Evolutionary conservation across 2,888 invertebrate species (phyloP).

Genomic region (Amorpha juglandis): DNA sequence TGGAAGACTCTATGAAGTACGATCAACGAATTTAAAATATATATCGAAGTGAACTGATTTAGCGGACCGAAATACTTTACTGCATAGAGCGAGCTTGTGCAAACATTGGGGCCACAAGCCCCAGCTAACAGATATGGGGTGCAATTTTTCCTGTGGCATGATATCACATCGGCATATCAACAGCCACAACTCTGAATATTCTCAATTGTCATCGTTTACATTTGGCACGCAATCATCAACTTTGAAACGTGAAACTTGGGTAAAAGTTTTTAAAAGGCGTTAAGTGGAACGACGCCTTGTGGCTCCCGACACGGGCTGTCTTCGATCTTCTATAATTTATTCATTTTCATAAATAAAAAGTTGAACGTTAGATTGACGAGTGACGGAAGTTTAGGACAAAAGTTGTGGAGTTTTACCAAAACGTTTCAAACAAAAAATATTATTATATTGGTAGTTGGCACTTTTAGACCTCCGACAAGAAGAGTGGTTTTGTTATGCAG

Average conservation of each 20-base stretch:
- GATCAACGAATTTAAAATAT: background rate
- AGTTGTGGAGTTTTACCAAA: background rate
- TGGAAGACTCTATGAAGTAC: too few relatives aligned
- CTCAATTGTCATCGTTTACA: constrained; percentile 22
- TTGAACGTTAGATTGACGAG: background rate
- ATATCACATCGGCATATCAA: constrained; percentile 5
- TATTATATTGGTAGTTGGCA: background rate
- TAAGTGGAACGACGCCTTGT: constrained; percentile 21
- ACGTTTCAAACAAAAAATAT: background rate
- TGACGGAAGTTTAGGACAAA: background rate
- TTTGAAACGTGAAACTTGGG: constrained; percentile 13
- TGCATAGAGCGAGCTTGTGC: background rate
- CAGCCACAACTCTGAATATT: constrained; percentile 14
- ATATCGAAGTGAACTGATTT: too few relatives aligned
- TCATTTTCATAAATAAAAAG: constrained; percentile 10
- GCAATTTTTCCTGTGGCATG: background rate
- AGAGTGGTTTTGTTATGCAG: too few relatives aligned
- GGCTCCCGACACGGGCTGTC: background rate
- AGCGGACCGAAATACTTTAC: background rate
- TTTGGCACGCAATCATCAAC: constrained; percentile 20
- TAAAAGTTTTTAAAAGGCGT: constrained; percentile 23
- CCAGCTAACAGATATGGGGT: background rate
- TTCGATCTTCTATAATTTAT: background rate
- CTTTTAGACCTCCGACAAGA: background rate
- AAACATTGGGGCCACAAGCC: background rate